Evolutionary conservation across 2,113 vertebrate species (phyloP).

Genomic region (Lipophrys pholis): DNA sequence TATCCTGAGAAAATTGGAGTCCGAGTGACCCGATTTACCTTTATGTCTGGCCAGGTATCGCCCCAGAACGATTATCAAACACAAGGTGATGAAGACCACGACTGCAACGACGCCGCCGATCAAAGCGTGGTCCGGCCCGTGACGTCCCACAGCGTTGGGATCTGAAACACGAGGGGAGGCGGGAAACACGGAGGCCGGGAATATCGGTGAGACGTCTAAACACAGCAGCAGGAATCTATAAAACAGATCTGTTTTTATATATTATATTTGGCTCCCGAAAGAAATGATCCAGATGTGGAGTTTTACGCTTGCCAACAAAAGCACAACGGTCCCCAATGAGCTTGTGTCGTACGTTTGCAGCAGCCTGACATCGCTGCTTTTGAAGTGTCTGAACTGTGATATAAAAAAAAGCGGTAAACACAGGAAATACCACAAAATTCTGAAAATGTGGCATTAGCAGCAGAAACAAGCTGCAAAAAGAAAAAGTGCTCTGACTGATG

Average conservation of each 20-base stretch:
- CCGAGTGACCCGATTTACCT: slow-evolving; percentile 84
- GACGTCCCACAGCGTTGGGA: slow-evolving; percentile 93
- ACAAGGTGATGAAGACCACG: slow-evolving; percentile 97
- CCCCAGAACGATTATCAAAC: slow-evolving; percentile 97
- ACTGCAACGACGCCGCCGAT: slow-evolving; percentile 98
- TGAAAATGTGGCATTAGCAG: slow-evolving; percentile 9
- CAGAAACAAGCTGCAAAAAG: not conserved
- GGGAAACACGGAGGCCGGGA: slow-evolving; percentile 10
- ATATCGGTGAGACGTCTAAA: slow-evolving; percentile 15
- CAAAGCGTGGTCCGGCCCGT: slow-evolving; percentile 93
- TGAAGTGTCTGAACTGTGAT: slow-evolving; percentile 39
- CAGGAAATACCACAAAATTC: slow-evolving; percentile 33
- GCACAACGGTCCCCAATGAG: slow-evolving; percentile 48
- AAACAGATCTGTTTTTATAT: slow-evolving; percentile 28
- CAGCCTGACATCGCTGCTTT: slow-evolving; percentile 37
- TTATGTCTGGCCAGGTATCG: slow-evolving; percentile 99
- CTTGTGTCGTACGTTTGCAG: slow-evolving; percentile 41
- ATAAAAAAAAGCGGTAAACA: slow-evolving; percentile 36
- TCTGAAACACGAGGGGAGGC: slow-evolving; percentile 81
- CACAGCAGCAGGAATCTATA: slow-evolving; percentile 32
- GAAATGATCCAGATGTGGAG: slow-evolving; percentile 25
- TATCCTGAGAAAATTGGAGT: slow-evolving; percentile 32
- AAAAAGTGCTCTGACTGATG: slow-evolving; percentile 17
- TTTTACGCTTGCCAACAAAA: slow-evolving; percentile 41
- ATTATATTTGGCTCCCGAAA: slow-evolving; percentile 1